Evolutionary conservation across 35 echinoderm and acorn worm species (phyloP), one percentile per base, ranked within the genome.

Genomic region (Acanthaster planci): DNA sequence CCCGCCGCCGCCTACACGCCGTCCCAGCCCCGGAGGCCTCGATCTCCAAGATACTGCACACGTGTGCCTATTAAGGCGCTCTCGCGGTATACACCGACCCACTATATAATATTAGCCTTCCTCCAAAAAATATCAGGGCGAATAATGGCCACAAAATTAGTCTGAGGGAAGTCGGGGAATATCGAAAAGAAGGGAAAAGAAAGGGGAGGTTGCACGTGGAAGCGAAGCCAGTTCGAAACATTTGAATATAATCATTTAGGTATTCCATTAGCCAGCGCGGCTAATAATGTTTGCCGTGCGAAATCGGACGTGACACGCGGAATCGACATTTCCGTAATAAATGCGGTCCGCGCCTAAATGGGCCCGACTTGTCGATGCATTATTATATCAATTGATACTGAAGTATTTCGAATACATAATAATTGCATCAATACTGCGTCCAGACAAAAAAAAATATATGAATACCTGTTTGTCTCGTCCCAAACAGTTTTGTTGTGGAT

Each of bases 11-110:
- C 8, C 15, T 31, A 19, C 10, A 72, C 26, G 34, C 64, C 64
- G 12, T 47, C 42, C 1, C 2, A 26, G 14, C 64, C 64, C 23
- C 64, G 64, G 56, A 26, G 64, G 26, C 64, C 0, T 10, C 2
- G 34, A 26, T 72, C 64, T 72, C 32, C 32, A 68, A 68, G 60
- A 68, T 68, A 72, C 42, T 72, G 64, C 64, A 34, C 64, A 72
- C 64, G 64, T 72, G 64, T 26, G 34, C 2, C 64, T 72, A 72
- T 72, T 72, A 72, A 21, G 19, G 64, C 8, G 12, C 42, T 47
- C 42, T 47, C 59, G 30, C 59, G 1, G 54, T 67, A 7, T 8
- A 67, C 21, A 15, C 16, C 12, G 59, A 27, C 30, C 30, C 16
- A 36, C 64, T 31, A 72, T 72, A n/a, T n/a, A n/a, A n/a, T n/a